Evolutionary conservation across 2,888 invertebrate genomes (phyloP).

Genomic region (Osmoderma eremita): DNA sequence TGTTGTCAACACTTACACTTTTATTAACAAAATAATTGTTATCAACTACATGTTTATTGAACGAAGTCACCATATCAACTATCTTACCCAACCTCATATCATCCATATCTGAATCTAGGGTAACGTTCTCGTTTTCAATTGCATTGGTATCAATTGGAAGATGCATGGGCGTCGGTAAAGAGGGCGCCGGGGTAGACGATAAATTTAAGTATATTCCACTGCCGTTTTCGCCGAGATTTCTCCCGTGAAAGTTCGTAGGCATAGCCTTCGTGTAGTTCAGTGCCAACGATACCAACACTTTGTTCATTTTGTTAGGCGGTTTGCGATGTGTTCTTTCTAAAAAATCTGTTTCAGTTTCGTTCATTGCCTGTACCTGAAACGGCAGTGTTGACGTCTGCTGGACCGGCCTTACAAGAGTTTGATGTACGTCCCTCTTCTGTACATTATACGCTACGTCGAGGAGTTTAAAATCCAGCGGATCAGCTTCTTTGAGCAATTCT

Average conservation of each 20-base stretch:
- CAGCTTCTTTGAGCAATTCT: constrained; percentile 8
- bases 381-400: background rate
- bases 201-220: constrained; percentile 58
- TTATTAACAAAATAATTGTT: constrained; percentile 35
- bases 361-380: background rate
- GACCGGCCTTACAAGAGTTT: background rate
- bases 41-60: constrained; percentile 18
- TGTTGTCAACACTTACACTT: constrained; percentile 8
- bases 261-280: constrained; percentile 20
- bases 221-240: constrained; percentile 65
- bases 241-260: constrained; percentile 38
- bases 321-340: constrained; percentile 18
- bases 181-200: background rate
- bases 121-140: constrained; percentile 25
- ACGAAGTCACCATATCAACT: constrained; percentile 22
- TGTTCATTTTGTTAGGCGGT: constrained; percentile 23
- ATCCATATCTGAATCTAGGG: constrained; percentile 22
- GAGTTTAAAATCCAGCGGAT: constrained; percentile 11
- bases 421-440: constrained; percentile 18
- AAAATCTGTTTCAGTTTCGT: background rate
- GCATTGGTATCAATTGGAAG: constrained; percentile 10
- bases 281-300: constrained; percentile 5
- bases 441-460: constrained; percentile 13
- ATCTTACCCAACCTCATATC: constrained; percentile 12
- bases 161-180: background rate